phyloP scores from a whole-genome alignment of 2,113 vertebrate genomes.

The Aviceda subcristata region DNA sequence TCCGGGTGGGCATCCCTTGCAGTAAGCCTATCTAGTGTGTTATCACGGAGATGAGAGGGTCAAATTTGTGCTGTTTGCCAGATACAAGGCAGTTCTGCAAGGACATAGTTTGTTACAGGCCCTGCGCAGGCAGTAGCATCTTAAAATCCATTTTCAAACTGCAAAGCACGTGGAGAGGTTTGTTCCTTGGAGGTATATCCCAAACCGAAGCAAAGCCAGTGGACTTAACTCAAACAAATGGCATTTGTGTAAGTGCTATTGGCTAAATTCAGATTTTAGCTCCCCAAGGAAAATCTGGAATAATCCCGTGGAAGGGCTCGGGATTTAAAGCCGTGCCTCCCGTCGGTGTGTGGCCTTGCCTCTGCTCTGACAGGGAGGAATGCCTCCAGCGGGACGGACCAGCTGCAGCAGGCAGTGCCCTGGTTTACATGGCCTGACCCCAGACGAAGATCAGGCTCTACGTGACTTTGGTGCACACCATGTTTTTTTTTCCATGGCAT shows the following conservation, averaged over 20 bases:
- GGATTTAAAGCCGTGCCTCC: neutral
- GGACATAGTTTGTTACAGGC: neutral
- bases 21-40: neutral
- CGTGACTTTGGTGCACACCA: neutral
- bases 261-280: neutral
- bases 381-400: accelerated
- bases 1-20: neutral
- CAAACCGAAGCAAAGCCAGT: neutral
- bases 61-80: neutral
- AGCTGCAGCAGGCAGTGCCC: neutral
- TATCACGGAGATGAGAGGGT: neutral
- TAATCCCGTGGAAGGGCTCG: neutral
- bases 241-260: neutral
- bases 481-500: accelerated
- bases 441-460: neutral
- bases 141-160: neutral
- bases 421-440: neutral
- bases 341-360: accelerated
- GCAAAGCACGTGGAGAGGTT: neutral
- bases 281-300: neutral
- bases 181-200: neutral
- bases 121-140: neutral
- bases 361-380: neutral
- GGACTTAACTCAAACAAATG: neutral
- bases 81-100: neutral